Conservation (phyloP, 2,113 vertebrate species). For the Entelurus aequoreus region DNA sequence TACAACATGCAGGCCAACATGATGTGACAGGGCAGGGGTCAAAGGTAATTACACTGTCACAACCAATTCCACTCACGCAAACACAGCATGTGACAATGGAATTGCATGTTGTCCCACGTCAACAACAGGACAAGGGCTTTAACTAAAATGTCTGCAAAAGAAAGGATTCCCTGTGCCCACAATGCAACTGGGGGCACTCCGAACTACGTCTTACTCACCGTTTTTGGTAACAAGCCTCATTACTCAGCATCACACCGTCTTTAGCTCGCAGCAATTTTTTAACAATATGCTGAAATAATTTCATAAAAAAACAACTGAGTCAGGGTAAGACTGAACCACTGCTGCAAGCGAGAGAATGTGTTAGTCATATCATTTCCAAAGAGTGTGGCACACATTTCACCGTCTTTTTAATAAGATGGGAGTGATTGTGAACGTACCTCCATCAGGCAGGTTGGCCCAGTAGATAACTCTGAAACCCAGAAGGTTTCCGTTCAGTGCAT, state of each 20-base stretch:
- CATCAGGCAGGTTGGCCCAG: slow-evolving; percentile 96
- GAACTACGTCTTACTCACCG: not conserved
- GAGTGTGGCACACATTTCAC: not conserved
- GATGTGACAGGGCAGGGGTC: slow-evolving; percentile 65
- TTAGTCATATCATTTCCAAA: not conserved
- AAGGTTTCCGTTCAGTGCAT: slow-evolving; percentile 93
- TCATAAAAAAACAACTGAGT: not conserved
- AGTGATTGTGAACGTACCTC: slow-evolving; percentile 72
- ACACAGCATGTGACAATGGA: slow-evolving; percentile 29
- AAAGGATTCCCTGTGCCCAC: slow-evolving; percentile 3
- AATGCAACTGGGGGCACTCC: slow-evolving; percentile 6
- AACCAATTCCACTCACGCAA: slow-evolving; percentile 49
- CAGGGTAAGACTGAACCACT: not conserved
- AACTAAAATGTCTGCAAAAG: not conserved
- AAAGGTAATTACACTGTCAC: slow-evolving; percentile 66
- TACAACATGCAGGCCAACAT: slow-evolving; percentile 32
- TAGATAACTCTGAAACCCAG: slow-evolving; percentile 96
- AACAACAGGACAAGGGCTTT: not conserved
- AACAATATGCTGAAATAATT: not conserved
- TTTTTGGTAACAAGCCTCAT: not conserved
- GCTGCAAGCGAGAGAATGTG: not conserved
- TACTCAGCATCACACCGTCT: not conserved
- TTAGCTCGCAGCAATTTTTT: not conserved
- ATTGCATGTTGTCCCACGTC: slow-evolving; percentile 21
- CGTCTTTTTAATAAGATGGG: not conserved